Evolutionary conservation across 2,888 invertebrate genomes (phyloP).

Genomic region (Brenthis daphne): DNA sequence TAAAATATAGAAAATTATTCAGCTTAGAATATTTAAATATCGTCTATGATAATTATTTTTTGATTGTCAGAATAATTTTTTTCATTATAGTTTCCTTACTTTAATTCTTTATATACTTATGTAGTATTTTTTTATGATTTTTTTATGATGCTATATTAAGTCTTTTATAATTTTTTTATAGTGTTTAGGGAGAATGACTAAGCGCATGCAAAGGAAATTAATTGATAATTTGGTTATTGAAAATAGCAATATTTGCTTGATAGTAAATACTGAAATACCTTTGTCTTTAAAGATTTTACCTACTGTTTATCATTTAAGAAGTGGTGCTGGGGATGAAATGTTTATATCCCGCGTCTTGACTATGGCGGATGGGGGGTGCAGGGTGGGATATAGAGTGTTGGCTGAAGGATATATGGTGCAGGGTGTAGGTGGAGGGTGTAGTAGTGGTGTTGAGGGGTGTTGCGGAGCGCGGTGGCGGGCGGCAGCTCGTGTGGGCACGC

Average conservation of each 20-base stretch:
- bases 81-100: background rate
- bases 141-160: background rate
- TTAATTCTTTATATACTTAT: background rate
- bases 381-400: too few species aligned
- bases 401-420: too few species aligned
- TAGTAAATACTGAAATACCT: too few species aligned
- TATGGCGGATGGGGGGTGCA: too few species aligned
- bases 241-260: background rate
- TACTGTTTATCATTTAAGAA: too few species aligned
- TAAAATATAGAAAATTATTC: too few species aligned
- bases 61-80: too few species aligned
- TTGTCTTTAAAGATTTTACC: too few species aligned
- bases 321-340: too few species aligned
- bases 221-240: background rate
- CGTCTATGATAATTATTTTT: too few species aligned
- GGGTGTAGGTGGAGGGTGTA: background rate
- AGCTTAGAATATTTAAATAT: too few species aligned
- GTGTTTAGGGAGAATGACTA: conserved; percentile 15
- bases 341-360: too few species aligned
- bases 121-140: background rate
- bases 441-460: background rate
- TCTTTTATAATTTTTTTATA: conserved; percentile 5
- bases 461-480: conserved; percentile 1
- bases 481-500: conserved; percentile 49
- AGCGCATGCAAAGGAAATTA: background rate